Percentiles rank a stretch among this genome's conserved stretches.
Conservation (phyloP, 2,888 invertebrate species). For the Baccha elongata region DNA sequence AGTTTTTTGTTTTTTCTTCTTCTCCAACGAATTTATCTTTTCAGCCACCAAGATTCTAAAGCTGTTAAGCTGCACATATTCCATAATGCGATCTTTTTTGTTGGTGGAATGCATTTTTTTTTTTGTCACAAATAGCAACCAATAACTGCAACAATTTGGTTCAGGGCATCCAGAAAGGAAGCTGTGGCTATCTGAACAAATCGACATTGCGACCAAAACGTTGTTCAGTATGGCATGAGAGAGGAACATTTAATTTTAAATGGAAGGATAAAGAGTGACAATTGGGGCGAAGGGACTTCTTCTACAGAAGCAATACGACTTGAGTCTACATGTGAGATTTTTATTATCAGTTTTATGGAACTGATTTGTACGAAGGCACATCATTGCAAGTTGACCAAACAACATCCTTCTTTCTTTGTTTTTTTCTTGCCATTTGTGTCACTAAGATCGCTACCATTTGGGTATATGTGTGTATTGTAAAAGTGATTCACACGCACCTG, state of each 20-base stretch:
- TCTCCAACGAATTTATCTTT: conserved; percentile 29
- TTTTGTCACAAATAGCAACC: conserved; percentile 37
- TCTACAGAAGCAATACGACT: conserved; percentile 46
- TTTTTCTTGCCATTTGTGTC: conserved; percentile 24
- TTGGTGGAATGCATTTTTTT: conserved; percentile 10
- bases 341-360: conserved; percentile 56
- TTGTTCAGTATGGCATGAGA: conserved; percentile 4
- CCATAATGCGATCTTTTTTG: conserved; percentile 29
- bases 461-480: conserved; percentile 29
- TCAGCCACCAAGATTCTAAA: conserved; percentile 11
- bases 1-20: background rate
- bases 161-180: conserved; percentile 29
- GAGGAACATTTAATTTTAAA: conserved; percentile 8
- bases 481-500: conserved; percentile 4
- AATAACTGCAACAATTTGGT: conserved; percentile 54
- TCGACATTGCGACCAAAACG: conserved; percentile 39
- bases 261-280: background rate
- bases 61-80: conserved; percentile 11
- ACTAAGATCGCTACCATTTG: conserved; percentile 34
- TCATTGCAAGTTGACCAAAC: background rate
- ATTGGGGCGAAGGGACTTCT: background rate
- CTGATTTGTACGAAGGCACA: conserved; percentile 50
- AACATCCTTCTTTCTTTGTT: conserved; percentile 5
- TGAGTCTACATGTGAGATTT: conserved; percentile 57
- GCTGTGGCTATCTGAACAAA: conserved; percentile 49